A percentile compares a stretch with the other conserved stretches of the same genome.
phyloP scores from a whole-genome alignment of 2,113 vertebrate species.

The Holacanthus passer region DNA sequence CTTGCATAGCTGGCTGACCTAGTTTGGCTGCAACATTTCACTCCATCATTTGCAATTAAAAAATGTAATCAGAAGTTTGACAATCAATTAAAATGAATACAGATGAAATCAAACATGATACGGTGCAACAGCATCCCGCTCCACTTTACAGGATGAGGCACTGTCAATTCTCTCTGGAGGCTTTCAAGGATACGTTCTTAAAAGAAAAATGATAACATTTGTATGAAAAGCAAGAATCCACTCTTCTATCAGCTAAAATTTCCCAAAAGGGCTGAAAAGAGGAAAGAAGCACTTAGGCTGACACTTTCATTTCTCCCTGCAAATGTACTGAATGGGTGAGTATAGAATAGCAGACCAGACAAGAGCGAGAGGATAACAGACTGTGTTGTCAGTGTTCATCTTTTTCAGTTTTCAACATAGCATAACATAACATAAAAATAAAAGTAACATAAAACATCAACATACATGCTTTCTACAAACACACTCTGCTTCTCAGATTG shows the following conservation, averaged over 20 bases:
- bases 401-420: not conserved
- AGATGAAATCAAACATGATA: not conserved
- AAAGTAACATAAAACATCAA: not conserved
- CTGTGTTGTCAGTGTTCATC: not conserved
- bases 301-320: not conserved
- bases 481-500: not conserved
- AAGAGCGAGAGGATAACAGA: not conserved
- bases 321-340: not conserved
- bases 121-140: not conserved
- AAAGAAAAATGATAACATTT: slow-evolving; percentile 15
- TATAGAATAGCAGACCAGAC: not conserved
- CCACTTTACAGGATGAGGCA: not conserved
- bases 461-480: not conserved
- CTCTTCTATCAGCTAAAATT: not conserved
- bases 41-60: not conserved
- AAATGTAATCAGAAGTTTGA: not conserved
- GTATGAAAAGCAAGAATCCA: slow-evolving; percentile 14
- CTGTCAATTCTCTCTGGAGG: not conserved
- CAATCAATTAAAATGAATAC: not conserved
- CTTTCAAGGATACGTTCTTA: slow-evolving; percentile 1
- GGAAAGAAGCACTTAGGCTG: not conserved
- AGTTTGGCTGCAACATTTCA: not conserved
- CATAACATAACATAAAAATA: not conserved
- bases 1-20: not conserved
- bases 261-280: slow-evolving; percentile 7